Base-by-base conservation (phyloP, 2,797 vertebrate species). In the Bothrops alternatus region DNA sequence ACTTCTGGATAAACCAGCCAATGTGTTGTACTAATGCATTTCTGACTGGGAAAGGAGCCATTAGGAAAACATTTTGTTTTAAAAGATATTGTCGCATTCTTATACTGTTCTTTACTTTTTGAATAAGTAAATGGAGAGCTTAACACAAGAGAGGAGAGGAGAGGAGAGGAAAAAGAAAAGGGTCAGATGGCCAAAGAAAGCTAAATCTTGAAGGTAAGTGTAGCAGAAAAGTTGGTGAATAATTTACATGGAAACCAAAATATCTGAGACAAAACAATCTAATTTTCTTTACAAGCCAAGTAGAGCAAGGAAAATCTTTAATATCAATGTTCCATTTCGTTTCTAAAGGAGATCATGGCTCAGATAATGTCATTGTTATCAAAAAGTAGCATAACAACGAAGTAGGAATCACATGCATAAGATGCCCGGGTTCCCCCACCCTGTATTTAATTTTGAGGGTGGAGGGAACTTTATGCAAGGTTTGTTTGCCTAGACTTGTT, bases 11-110 rank as follows among this genome's bases (percentile, higher is more conserved):
- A 96, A 91, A 95, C 8, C 94, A 96, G 95, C 95, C 96, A 97
- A 82, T 97, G 96, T 96, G 97, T 85, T 96, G 96, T 96, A 90
- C 90, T 93, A 95, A 96, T 96, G 94, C 53, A 91, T 95, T 96
- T 94, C 95, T 96, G 94, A 96, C 97, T 96, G 96, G 96, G 94
- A 97, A 97, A 93, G 96, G 94, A 96, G 97, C 96, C 96, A 97
- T 95, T 89, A 96, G 94, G 95, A 97, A 97, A 97, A 97, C 96
- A 95, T 95, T 95, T 25, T 58, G 47, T 23, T 58, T 60, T 60
- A 96, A 95, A 93, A 95, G 94, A 23, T 10, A 37, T 91, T 95
- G 90, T 93, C 96, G 95, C 88, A 73, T 96, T 96, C 96, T 91
- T 78, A 95, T 96, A 89, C 91, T 94, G 95, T 93, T 11, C 89